Evolutionary conservation across 2,888 invertebrate genomes (phyloP).

Genomic region (Oxytorus armatus): DNA sequence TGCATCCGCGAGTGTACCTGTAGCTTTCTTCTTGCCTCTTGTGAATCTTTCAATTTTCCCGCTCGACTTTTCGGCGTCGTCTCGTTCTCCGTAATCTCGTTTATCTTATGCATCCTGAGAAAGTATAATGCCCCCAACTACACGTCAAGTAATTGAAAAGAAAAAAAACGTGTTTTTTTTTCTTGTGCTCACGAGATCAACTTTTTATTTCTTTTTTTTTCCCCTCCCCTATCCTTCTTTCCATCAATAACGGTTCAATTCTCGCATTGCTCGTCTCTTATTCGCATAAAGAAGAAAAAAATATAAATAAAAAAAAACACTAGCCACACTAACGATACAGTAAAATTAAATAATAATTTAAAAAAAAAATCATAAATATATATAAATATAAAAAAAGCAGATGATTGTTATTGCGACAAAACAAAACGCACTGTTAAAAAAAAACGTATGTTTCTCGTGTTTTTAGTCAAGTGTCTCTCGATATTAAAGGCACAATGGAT

Average conservation of each 20-base stretch:
- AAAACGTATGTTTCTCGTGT: not conserved
- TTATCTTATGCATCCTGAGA: conserved; percentile 76
- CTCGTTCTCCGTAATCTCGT: conserved; percentile 78
- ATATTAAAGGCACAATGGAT: not conserved
- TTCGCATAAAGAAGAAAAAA: too few species aligned
- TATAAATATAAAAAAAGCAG: conserved; percentile 21
- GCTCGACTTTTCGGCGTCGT: conserved; percentile 80
- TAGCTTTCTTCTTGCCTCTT: conserved; percentile 86
- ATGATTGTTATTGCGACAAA: conserved; percentile 41
- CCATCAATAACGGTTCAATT: too few species aligned
- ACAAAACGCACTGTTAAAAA: too few species aligned
- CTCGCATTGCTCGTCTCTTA: too few species aligned
- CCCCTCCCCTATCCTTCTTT: too few species aligned
- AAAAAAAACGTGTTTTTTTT: conserved; percentile 14
- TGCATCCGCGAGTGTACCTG: conserved; percentile 87
- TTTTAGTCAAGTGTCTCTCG: conserved; percentile 4
- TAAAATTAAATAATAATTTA: not conserved
- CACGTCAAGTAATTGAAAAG: conserved; percentile 47
- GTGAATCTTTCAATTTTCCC: conserved; percentile 82
- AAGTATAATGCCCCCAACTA: conserved; percentile 43
- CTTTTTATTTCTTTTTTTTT: not conserved
- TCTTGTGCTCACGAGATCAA: not conserved
- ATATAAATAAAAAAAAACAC: too few species aligned
- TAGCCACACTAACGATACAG: too few species aligned
- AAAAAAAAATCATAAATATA: conserved; percentile 4